A percentile compares a stretch with the other conserved stretches of the same genome.
Conservation (phyloP, 2,113 vertebrate genomes). For the Psophia crepitans region DNA sequence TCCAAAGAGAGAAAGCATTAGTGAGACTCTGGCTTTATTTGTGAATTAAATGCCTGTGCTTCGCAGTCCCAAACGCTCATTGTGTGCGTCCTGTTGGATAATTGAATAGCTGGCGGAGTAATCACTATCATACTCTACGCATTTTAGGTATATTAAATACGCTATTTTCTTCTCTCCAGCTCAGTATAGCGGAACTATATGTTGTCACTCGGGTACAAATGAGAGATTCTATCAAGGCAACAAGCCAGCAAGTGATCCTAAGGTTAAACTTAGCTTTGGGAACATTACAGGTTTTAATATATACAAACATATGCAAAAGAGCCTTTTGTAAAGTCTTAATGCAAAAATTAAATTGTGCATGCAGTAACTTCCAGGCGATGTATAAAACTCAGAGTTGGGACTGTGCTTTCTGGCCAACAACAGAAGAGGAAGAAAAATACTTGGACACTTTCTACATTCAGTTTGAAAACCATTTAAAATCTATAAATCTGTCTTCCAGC, state of each 20-base stretch:
- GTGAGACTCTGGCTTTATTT: neutral
- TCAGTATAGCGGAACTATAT: neutral
- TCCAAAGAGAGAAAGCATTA: neutral
- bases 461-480: neutral
- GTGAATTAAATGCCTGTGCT: neutral
- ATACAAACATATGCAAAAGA: no score
- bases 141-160: neutral
- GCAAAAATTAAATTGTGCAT: neutral
- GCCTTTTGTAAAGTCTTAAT: neutral
- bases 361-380: neutral
- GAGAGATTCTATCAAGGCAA: neutral
- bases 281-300: neutral
- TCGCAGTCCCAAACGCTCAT: neutral
- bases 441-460: neutral
- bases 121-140: neutral
- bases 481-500: neutral
- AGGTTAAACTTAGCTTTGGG: neutral
- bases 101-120: neutral
- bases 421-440: neutral
- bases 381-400: neutral
- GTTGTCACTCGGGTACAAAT: neutral
- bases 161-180: neutral
- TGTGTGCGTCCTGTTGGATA: neutral
- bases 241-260: neutral
- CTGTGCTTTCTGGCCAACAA: neutral